Evolutionary conservation across 2,113 vertebrate genomes (phyloP).

Genomic region (Mellivora capensis): DNA sequence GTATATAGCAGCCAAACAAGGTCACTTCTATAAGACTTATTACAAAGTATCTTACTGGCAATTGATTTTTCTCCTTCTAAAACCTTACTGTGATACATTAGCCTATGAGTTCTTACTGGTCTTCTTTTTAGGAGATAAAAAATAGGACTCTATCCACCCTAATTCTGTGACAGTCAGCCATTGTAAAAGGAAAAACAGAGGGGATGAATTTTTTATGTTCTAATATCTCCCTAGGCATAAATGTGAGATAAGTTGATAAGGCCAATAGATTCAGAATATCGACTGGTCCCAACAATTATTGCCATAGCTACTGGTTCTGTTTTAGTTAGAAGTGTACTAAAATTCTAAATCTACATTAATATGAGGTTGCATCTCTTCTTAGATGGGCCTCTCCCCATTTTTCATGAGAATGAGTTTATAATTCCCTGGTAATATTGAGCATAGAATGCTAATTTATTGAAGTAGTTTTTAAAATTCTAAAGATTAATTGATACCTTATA

Average conservation of each 20-base stretch:
- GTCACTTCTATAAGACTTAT: slow-evolving; percentile 44
- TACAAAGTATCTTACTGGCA: slow-evolving; percentile 49
- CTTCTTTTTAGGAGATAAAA: neutral
- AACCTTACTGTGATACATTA: slow-evolving; percentile 45
- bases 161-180: slow-evolving; percentile 18
- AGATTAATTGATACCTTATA: slow-evolving; percentile 22
- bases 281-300: neutral
- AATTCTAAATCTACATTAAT: neutral
- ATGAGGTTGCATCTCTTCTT: neutral
- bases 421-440: neutral
- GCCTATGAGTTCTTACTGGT: slow-evolving; percentile 4
- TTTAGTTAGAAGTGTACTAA: neutral
- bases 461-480: neutral
- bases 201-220: neutral
- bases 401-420: neutral
- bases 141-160: neutral
- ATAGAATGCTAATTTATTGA: neutral
- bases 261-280: neutral
- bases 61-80: slow-evolving; percentile 56
- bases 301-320: neutral
- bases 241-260: neutral
- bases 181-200: slow-evolving; percentile 13
- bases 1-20: slow-evolving; percentile 40
- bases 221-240: neutral
- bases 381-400: neutral